These are phyloP conservation scores for Anguilla marmorata DNA, from an alignment of 2,797 vertebrate species.

Conservation along the genomic window DNA sequence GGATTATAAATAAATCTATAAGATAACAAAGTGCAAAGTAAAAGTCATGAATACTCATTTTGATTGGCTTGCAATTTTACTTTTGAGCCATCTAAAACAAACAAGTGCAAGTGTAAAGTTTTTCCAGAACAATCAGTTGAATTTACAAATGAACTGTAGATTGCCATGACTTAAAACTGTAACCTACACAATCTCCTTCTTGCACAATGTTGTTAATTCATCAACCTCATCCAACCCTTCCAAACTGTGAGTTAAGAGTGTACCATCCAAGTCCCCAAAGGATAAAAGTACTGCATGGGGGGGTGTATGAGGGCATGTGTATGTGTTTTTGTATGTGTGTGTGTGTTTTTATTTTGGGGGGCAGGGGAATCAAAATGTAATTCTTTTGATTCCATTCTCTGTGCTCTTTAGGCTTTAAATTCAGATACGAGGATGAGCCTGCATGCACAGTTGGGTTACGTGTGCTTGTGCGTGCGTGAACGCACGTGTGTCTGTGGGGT, in stretches of 20 bases:
- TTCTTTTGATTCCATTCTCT: constrained; percentile 44
- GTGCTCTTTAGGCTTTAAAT: constrained; percentile 56
- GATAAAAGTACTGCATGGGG: constrained; percentile 38
- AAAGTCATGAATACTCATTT: constrained; percentile 50
- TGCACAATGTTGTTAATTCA: neutral
- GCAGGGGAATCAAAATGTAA: constrained; percentile 33
- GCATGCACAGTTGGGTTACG: constrained; percentile 44
- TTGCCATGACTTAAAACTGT: constrained; percentile 36
- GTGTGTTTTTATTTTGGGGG: constrained; percentile 25
- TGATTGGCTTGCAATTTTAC: constrained; percentile 57
- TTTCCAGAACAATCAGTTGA: constrained; percentile 14
- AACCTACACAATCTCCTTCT: constrained; percentile 1
- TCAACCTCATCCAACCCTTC: constrained; percentile 58
- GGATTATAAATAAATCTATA: constrained; percentile 51
- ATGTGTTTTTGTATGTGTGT: constrained; percentile 35
- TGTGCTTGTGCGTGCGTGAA: constrained; percentile 23
- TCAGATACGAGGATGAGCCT: constrained; percentile 50
- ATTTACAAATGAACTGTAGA: constrained; percentile 25
- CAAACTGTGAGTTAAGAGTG: constrained; percentile 6
- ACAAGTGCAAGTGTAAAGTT: constrained; percentile 35
- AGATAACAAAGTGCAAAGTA: constrained; percentile 59
- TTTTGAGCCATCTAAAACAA: constrained; percentile 49
- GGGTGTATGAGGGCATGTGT: constrained; percentile 39
- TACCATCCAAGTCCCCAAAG: constrained; percentile 22
- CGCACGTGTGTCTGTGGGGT: constrained; percentile 31